Evolutionary conservation across 2,113 vertebrate species (phyloP), one percentile per base, ranked within the genome.

Genomic region (Macroglossus sobrinus): DNA sequence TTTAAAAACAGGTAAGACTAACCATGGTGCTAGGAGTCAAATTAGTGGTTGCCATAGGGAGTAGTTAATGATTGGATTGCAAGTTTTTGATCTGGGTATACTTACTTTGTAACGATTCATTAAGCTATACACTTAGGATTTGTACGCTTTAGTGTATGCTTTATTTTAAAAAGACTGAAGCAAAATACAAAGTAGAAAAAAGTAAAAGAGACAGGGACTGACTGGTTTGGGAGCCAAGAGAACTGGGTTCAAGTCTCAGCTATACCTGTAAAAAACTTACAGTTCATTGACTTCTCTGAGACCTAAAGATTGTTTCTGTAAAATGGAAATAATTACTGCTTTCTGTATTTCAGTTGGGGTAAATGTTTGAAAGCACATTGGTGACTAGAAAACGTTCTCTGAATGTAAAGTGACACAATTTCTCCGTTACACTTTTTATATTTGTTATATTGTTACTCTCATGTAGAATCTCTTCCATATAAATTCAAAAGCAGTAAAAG

Each of bases 401-500:
- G 50, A 68, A 57, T 89, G 14, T 61, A 63, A 86, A 15, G 47
- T 50, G 47, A 50, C 47, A 50, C 47, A 50, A 50, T 50, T 50
- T 50, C 47, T 88, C 35, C 84, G 0, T 89, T 88, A 13, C 74
- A 68, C 18, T 80, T 76, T 84, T 38, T 76, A 50, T 76, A n/a
- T 84, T 89, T 92, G 40, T 57, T 75, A 15, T 64, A 53, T 40
- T 64, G 13, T 47, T 93, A 80, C 50, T 89, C 38, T 87, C 30
- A 30, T 16, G 19, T 84, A 78, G 38, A 88, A 84, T 84, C 47
- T 50, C 47, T 50, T 50, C 30, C 4, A 18, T 91, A 38, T 87
- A 78, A 40, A 92, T 80, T 95, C 4, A 90, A 26, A 96, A 89
- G 26, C 76, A 81, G 40, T 86, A 79, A 87, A 71, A 61, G 22